Evolutionary conservation across 1,140 invertebrate genomes (phyloP), one percentile per base, ranked within the genome.

Genomic region (Heterodera schachtii): DNA sequence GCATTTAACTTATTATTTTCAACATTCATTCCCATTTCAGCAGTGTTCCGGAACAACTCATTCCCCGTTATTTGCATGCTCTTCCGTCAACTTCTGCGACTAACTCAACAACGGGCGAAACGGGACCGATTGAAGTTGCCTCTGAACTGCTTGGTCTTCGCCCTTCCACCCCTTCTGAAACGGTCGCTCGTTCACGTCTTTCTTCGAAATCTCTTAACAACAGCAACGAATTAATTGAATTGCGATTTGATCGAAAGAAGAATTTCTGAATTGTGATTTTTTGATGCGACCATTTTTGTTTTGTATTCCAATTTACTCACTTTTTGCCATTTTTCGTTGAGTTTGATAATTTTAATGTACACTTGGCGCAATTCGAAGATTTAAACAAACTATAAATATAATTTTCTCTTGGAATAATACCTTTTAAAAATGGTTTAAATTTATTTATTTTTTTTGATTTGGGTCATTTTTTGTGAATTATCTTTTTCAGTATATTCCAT

Each of bases 211-310:
- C 75, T 13, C 75, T 76, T 64, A 43, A 70, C n/a, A 70, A 6
- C 43, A 47, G 21, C 52, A 76, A 76, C 21, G 75, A 76, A 76
- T 6, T 76, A 19, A 49, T 76, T 11, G 75, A 76, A 47, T 47
- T 76, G 57, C 75, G 67, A 60, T 76, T 64, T 57, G 75, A 57
- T 76, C 75, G 75, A 1, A 76, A 76, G 47, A 76, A 76, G n/a
- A 76, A 82, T 57, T 82, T 82, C 44, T 60, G 44, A 71, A 1
- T 19, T 71, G 31, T 71, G 19, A 31, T 6, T 11, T 52, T 8
- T 52, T 52, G 6, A 11, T 11, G 0, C 49, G 49, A 11, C 49
- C 11, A 8, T 52, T 52, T 52, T 52, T 52, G 11, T 11, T 11
- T 52, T 52, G 2, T 52, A 52, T 52, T 52, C 11, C 11, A 52